phyloP scores from a whole-genome alignment of 2,797 vertebrate genomes.

The Phoeniculus purpureus region DNA sequence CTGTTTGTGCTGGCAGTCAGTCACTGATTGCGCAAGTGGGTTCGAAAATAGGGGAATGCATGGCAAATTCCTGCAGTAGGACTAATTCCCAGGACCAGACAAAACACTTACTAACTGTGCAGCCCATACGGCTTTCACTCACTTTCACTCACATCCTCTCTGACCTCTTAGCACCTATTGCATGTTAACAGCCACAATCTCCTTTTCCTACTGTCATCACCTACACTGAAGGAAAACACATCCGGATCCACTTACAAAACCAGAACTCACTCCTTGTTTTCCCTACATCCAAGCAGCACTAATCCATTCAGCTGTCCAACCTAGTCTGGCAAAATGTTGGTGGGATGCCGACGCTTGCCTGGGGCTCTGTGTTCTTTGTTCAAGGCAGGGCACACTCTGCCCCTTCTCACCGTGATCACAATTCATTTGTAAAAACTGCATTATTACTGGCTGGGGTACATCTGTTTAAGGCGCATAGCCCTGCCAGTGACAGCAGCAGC shows the following conservation, averaged over 20 bases:
- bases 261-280: background rate
- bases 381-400: background rate
- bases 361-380: background rate
- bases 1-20: conserved; percentile 29
- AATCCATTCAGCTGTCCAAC: background rate
- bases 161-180: background rate
- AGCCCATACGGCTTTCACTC: background rate
- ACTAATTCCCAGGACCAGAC: background rate
- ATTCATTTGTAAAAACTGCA: background rate
- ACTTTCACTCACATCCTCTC: background rate
- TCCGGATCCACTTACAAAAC: background rate
- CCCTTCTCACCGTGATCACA: background rate
- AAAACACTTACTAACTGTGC: background rate
- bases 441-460: background rate
- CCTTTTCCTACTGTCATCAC: background rate
- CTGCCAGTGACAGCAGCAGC: background rate
- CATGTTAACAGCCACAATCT: background rate
- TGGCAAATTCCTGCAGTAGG: background rate
- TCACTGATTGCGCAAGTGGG: background rate
- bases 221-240: background rate
- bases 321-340: background rate
- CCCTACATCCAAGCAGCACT: background rate
- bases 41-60: conserved; percentile 9
- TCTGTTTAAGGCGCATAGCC: background rate
- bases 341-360: background rate